Percentiles rank a stretch among this genome's conserved stretches.
These are phyloP conservation scores for Lacerta bilineata DNA, from an alignment of 2,797 vertebrate genomes.

Conservation along the genomic window DNA sequence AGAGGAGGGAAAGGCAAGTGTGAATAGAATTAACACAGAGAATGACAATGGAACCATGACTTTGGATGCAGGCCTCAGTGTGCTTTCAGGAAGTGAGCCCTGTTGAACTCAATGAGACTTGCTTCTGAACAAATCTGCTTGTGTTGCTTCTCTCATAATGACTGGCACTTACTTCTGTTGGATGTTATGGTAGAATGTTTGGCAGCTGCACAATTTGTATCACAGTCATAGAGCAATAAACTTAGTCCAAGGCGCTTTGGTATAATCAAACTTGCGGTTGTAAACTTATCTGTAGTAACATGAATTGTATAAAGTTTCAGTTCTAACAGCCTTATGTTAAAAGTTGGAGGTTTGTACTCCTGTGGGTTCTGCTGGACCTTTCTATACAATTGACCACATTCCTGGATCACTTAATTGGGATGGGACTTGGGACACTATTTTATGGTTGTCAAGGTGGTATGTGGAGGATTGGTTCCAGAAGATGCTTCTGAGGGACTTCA, in stretches of 20 bases:
- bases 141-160: not conserved
- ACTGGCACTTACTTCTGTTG: not conserved
- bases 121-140: not conserved
- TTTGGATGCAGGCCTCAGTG: not conserved
- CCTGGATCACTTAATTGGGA: not conserved
- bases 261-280: not conserved
- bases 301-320: not conserved
- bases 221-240: not conserved
- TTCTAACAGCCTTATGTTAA: not conserved
- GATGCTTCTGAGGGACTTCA: not conserved
- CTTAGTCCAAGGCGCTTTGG: not conserved
- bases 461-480: not conserved
- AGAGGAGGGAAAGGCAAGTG: not conserved
- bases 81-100: not conserved
- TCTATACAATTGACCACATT: not conserved
- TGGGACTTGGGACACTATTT: not conserved
- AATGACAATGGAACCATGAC: not conserved
- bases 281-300: not conserved
- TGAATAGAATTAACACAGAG: not conserved
- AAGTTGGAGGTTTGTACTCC: not conserved
- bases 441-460: not conserved
- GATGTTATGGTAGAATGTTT: not conserved
- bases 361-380: not conserved
- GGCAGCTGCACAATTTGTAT: not conserved
- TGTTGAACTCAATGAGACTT: not conserved